A percentile compares a stretch with the other conserved stretches of the same genome.
These are phyloP conservation scores for Verasper variegatus DNA, from an alignment of 2,113 vertebrate species.

Conservation along the genomic window DNA sequence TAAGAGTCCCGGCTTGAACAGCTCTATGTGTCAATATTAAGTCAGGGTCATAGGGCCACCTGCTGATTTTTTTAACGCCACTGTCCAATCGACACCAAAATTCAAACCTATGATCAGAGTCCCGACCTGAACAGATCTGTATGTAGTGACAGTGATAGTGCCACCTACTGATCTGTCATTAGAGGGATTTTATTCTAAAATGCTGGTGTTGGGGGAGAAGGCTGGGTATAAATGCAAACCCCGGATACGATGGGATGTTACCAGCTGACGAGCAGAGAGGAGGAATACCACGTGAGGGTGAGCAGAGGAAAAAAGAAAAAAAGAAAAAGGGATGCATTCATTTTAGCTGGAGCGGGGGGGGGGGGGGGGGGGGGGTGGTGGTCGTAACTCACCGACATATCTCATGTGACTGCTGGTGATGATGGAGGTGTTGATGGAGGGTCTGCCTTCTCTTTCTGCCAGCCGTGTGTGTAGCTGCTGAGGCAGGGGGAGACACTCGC, in stretches of 20 bases:
- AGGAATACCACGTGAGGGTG: slow-evolving; percentile 52
- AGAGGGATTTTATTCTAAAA: no score
- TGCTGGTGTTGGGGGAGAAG: no score
- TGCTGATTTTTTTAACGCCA: no score
- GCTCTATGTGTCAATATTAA: no score
- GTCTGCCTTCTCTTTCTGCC: neutral
- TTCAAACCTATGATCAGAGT: no score
- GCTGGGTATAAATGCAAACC: neutral
- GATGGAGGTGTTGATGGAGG: neutral
- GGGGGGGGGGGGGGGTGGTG: slow-evolving; percentile 1
- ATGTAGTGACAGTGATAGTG: no score
- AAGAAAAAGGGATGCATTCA: slow-evolving; percentile 54
- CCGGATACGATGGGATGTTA: neutral
- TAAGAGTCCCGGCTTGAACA: no score
- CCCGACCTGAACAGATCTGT: no score
- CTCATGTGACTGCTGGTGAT: slow-evolving; percentile 55
- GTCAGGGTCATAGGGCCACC: no score
- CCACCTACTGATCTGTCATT: no score
- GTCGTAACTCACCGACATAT: slow-evolving; percentile 15
- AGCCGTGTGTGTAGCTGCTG: neutral
- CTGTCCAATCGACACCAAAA: no score
- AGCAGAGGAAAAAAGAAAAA: slow-evolving; percentile 3
- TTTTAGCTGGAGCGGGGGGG: neutral
- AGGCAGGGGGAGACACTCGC: slow-evolving; percentile 15
- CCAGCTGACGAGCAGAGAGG: slow-evolving; percentile 35